Base-by-base conservation (phyloP, 1,140 invertebrate species). In the Orius insidiosus region DNA sequence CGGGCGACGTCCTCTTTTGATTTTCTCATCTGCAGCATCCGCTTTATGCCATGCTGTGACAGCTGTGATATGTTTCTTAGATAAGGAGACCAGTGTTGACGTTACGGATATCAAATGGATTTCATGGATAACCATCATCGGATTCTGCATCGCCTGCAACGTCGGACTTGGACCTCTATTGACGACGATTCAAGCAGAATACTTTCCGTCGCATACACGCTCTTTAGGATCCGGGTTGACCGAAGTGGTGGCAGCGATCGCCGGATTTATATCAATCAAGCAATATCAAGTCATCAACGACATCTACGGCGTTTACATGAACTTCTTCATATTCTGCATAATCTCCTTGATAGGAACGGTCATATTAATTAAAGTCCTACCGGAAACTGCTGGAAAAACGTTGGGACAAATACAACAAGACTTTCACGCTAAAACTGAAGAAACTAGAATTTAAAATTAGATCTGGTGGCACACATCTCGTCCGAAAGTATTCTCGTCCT, bases 361-460 rank as follows among this genome's bases (percentile, higher is more conserved):
- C 9, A 58, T 71, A 31, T 62, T 75, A 46, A 70, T 63, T 48
- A 69, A 76, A 16, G 62, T 68, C 41, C 71, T 85, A 1, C 80
- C 80, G 1, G 85, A 89, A 62, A 88, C 84, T 0, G 86, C 86
- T 60, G 80, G 80, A 8, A 82, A 80, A 58, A 75, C 76, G 1
- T 69, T 85, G 35, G 72, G 74, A 54, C 63, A 75, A 55, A 73
- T 76, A 43, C 64, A 66, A 43, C 32, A 49, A 5, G 52, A 57
- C 5, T 39, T 64, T 14, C 50, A 54, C 3, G 35, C 14, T 36
- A 24, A 24, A 24, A 24, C 24, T 24, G 24, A 24, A 24, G 24
- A 24, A 24, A 24, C 24, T 7, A 24, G 24, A 24, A 24, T 24
- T 24, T 24, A 24, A 24, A 24, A 24, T 24, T 24, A 24, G n/a